Percentiles rank a stretch among this genome's conserved stretches.
These are phyloP conservation scores for Kryptopterus vitreolus DNA, from an alignment of 2,797 vertebrate genomes.

Conservation along the genomic window DNA sequence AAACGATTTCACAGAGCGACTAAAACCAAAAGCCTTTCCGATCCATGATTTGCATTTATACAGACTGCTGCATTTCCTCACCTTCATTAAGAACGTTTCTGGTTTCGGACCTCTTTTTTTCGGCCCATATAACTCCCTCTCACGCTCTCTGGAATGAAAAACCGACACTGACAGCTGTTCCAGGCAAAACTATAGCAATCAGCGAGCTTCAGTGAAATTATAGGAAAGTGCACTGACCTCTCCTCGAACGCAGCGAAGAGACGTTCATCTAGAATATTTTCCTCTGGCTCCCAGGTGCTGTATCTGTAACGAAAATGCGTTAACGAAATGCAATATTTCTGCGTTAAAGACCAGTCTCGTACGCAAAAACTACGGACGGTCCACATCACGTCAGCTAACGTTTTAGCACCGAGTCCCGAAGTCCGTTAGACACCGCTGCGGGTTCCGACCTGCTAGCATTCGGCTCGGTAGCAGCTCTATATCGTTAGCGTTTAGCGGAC, in stretches of 20 bases:
- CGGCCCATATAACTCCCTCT: conserved; percentile 86
- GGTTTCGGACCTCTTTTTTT: conserved; percentile 89
- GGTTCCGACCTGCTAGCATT: conserved; percentile 40
- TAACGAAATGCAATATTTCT: neutral
- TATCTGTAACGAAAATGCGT: conserved; percentile 75
- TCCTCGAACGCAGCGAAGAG: conserved; percentile 95
- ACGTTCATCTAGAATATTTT: conserved; percentile 94
- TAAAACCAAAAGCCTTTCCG: too few species aligned
- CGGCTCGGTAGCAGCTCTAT: neutral
- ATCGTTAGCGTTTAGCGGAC: conserved; percentile 21
- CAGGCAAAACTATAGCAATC: neutral
- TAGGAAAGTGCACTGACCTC: conserved; percentile 76
- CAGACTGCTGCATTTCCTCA: conserved; percentile 60
- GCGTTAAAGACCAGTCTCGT: neutral
- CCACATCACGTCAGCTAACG: conserved; percentile 29
- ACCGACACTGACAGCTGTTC: neutral
- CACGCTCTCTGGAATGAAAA: conserved; percentile 73
- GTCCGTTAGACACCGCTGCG: conserved; percentile 35
- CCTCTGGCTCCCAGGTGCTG: conserved; percentile 97
- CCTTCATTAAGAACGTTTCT: conserved; percentile 87
- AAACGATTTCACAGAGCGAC: too few species aligned
- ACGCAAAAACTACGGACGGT: conserved; percentile 20
- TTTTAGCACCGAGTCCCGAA: conserved; percentile 29
- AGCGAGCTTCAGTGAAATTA: too few species aligned
- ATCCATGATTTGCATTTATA: neutral